These are phyloP conservation scores for Gonioctena quinquepunctata DNA, from an alignment of 1,140 invertebrate genomes.

Conservation along the genomic window DNA sequence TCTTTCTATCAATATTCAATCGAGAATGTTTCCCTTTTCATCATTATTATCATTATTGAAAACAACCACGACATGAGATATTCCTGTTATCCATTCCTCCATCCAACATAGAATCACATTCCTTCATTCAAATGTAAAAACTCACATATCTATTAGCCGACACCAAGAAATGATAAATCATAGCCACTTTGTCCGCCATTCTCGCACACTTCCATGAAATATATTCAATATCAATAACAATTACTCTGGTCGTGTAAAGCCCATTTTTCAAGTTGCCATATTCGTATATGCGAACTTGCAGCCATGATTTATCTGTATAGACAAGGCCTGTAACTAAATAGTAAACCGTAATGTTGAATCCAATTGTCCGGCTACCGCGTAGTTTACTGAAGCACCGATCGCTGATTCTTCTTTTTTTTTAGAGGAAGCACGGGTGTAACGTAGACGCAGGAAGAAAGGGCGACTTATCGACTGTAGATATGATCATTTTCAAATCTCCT, in stretches of 20 bases:
- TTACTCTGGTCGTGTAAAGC: conserved; percentile 2
- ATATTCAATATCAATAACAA: conserved; percentile 16
- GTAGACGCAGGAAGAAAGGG: conserved; percentile 15
- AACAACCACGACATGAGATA: too few relatives aligned
- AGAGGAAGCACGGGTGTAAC: background rate
- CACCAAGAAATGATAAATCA: background rate
- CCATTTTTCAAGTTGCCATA: conserved; percentile 10
- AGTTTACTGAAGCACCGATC: background rate
- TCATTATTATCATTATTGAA: too few relatives aligned
- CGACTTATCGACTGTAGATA: too few relatives aligned
- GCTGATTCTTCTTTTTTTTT: background rate
- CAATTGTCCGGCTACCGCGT: conserved; percentile 7
- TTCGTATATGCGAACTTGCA: background rate
- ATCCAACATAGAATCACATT: too few relatives aligned
- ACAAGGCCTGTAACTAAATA: conserved; percentile 9
- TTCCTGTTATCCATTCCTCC: too few relatives aligned
- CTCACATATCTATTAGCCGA: background rate
- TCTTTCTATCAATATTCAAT: too few relatives aligned
- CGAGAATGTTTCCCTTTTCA: too few relatives aligned
- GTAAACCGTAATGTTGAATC: conserved; percentile 10
- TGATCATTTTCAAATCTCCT: too few relatives aligned
- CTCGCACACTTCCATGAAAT: conserved; percentile 11
- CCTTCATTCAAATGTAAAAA: too few relatives aligned
- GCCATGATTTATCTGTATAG: conserved; percentile 10
- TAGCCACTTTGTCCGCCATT: background rate